Percentiles rank a stretch among this genome's conserved stretches.
phyloP scores from a whole-genome alignment of 2,888 invertebrate genomes.

The Idaea biselata region DNA sequence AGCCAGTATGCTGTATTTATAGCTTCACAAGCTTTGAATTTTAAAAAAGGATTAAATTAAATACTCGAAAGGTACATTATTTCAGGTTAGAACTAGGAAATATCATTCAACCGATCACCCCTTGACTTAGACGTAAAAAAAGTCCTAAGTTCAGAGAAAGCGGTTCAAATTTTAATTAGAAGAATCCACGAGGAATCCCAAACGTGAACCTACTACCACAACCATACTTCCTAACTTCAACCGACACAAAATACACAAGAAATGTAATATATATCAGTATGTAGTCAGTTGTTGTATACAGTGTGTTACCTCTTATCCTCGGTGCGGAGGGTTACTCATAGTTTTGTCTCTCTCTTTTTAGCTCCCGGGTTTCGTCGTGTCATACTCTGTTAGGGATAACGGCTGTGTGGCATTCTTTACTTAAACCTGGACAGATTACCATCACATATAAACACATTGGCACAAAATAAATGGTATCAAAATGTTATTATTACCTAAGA shows the following conservation, averaged over 20 bases:
- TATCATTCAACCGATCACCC: background rate
- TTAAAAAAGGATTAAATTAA: too few relatives aligned
- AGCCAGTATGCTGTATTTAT: too few relatives aligned
- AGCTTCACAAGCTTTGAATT: too few relatives aligned
- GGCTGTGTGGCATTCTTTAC: constrained; percentile 75
- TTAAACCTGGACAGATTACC: constrained; percentile 76
- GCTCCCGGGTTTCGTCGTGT: constrained; percentile 58
- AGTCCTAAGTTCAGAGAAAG: too few relatives aligned
- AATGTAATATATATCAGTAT: constrained; percentile 23
- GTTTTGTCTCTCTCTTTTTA: constrained; percentile 54
- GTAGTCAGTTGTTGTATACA: constrained; percentile 60
- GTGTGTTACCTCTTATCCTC: constrained; percentile 74
- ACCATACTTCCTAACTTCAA: constrained; percentile 8
- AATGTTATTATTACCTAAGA: constrained; percentile 25
- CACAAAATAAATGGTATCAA: constrained; percentile 45
- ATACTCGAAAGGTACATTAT: background rate
- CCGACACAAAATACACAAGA: constrained; percentile 21
- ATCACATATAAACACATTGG: constrained; percentile 63
- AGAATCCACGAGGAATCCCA: too few relatives aligned
- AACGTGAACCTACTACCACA: too few relatives aligned
- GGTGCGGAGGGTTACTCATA: constrained; percentile 54
- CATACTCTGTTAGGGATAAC: constrained; percentile 50
- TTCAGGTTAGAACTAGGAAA: background rate
- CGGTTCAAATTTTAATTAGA: too few relatives aligned
- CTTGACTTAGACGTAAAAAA: too few relatives aligned